Base-by-base conservation (phyloP, 2,113 vertebrate genomes). In the Bothrops jararaca region DNA sequence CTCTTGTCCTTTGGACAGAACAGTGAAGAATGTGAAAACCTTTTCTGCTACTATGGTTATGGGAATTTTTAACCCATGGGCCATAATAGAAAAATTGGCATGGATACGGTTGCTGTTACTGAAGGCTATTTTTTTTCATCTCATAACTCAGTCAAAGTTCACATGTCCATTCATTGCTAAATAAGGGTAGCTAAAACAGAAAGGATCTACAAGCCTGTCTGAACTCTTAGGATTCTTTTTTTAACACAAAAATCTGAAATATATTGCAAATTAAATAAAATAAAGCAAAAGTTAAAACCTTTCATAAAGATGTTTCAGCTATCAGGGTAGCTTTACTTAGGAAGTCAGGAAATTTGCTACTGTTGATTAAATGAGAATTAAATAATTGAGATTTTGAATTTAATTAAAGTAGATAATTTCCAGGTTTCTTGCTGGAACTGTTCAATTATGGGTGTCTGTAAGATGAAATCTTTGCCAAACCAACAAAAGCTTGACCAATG, bases 311-410 rank as follows among this genome's bases (percentile, higher is more conserved):
- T 53, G 52, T 53, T 53, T 53, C 12, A 74, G n/a, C n/a, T 74
- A 26, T 88, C 18, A 23, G 39, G 24, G 9, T 74, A 12, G 39
- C 22, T 91, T 29, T 3, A 74, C 57, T 42, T 92, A 91, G 90
- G 57, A 95, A 94, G 1, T 94, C 93, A 90, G 56, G 15, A 48
- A 24, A 24, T 1, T 91, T 90, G 85, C 11, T 95, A 96, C 85
- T 94, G 91, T 92, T 93, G 94, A 95, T 94, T 95, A 96, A 92
- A 86, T 91, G 29, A 95, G 93, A 94, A 48, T 93, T 93, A 74
- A n/a, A 34, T 74, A 34, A 34, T 74, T 74, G n/a, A 74, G 13
- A 34, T 88, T 90, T 92, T 96, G 87, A 86, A 42, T 95, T 95
- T 95, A 97, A 94, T 86, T 58, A 93, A 85, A 88, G 94, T 85